Percentiles rank a stretch among this genome's conserved stretches.
Evolutionary conservation across 2,797 vertebrate species (phyloP).

Genomic region (Delichon dasypus): DNA sequence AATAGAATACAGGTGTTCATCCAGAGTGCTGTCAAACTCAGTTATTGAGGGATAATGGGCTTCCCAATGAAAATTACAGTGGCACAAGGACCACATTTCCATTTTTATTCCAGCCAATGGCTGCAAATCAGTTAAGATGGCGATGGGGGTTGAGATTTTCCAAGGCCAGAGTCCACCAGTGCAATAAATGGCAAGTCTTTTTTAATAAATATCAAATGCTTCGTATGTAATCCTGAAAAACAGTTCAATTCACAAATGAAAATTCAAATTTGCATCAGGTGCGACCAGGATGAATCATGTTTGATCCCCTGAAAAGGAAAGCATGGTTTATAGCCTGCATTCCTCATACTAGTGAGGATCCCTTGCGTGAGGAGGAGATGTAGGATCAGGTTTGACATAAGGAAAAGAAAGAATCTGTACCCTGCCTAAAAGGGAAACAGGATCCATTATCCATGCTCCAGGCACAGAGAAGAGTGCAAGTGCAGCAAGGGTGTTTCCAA

Average conservation of each 20-base stretch:
- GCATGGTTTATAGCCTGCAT: neutral
- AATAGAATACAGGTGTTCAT: constrained; percentile 55
- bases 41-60: constrained; percentile 22
- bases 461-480: neutral
- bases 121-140: neutral
- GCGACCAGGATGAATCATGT: neutral
- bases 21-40: constrained; percentile 11
- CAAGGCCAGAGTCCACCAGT: neutral
- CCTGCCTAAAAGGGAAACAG: neutral
- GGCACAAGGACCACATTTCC: neutral
- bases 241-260: neutral
- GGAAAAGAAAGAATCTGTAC: neutral
- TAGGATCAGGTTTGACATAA: neutral
- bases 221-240: neutral
- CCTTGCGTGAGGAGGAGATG: neutral
- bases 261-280: neutral
- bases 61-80: constrained; percentile 7
- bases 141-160: neutral
- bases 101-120: neutral
- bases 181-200: neutral
- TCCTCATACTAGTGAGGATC: neutral
- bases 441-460: neutral
- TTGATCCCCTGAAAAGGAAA: neutral
- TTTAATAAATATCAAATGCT: constrained; percentile 9
- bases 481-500: neutral